Percentiles rank a stretch among this genome's conserved stretches.
These are phyloP conservation scores for Mirounga angustirostris DNA, from an alignment of 2,113 vertebrate species.

Conservation along the genomic window DNA sequence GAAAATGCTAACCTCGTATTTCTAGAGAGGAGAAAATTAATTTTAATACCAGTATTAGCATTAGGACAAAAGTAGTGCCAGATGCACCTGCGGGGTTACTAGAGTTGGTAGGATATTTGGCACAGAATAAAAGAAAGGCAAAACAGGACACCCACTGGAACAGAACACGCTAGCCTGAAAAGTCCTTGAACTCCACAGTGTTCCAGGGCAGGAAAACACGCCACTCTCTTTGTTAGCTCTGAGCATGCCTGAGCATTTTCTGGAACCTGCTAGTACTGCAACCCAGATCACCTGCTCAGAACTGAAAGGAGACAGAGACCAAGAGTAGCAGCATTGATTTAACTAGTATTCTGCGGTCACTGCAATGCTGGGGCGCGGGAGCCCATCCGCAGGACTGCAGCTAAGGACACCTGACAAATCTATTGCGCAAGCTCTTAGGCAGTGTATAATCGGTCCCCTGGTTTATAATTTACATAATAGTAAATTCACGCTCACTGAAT, in stretches of 20 bases:
- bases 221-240: background rate
- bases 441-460: background rate
- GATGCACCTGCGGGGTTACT: background rate
- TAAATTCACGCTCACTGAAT: background rate
- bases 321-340: background rate
- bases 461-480: background rate
- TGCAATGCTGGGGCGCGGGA: background rate
- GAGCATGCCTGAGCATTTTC: conserved; percentile 34
- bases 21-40: background rate
- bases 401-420: background rate
- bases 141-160: background rate
- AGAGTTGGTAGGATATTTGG: background rate
- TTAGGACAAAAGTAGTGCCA: background rate
- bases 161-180: background rate
- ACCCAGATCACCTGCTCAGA: background rate
- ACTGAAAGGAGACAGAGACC: background rate
- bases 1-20: background rate
- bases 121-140: background rate
- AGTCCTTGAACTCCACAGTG: background rate
- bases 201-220: background rate
- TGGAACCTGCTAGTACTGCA: conserved; percentile 33
- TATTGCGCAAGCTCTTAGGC: background rate
- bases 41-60: background rate
- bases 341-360: background rate
- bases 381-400: too few species aligned